Base-by-base conservation (phyloP, 2,113 vertebrate genomes). In the Aramus guarauna region DNA sequence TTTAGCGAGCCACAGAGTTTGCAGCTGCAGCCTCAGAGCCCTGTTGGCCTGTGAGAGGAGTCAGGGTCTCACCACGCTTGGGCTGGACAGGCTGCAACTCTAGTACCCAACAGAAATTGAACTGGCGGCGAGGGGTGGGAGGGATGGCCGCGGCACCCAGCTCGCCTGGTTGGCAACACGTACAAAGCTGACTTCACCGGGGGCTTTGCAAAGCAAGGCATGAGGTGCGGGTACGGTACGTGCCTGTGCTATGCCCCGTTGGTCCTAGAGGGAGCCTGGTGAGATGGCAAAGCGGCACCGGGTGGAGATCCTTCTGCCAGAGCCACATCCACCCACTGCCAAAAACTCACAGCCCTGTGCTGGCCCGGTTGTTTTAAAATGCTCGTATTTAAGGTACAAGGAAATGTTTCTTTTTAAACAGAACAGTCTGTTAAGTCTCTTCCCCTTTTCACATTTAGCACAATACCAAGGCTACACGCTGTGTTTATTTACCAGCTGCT, bases 351-450 rank as follows among this genome's bases (percentile, higher is more conserved):
- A 71, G 72, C 34, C 48, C 48, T 60, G 47, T 34, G 58, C 63
- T 4, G 7, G 82, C 27, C 1, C 0, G 30, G 9, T 36, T 22
- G 39, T 62, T 90, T 90, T 52, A 60, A 73, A 90, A 69, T 4
- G 9, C 24, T 90, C 9, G 1, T 43, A 34, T 82, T 88, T 90
- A 92, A 72, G 45, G 48, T 71, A 85, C 80, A 56, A 88, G 91
- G 95, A 97, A 96, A 97, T 59, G 62, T 50, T 96, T 86, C 82
- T 69, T 60, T 91, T 96, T 55, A 83, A 95, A 97, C 87, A 97
- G 96, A 97, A 96, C 90, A 85, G 85, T 20, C 81, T 95, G 53
- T 72, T 56, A 56, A 87, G 91, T 77, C 83, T 96, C 92, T 97
- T 97, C 96, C 92, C 80, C 94, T 96, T 97, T 97, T 95, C 66